A percentile compares a stretch with the other conserved stretches of the same genome.
Conservation (phyloP, 1,140 invertebrate genomes). For the Macrosteles quadrilineatus region DNA sequence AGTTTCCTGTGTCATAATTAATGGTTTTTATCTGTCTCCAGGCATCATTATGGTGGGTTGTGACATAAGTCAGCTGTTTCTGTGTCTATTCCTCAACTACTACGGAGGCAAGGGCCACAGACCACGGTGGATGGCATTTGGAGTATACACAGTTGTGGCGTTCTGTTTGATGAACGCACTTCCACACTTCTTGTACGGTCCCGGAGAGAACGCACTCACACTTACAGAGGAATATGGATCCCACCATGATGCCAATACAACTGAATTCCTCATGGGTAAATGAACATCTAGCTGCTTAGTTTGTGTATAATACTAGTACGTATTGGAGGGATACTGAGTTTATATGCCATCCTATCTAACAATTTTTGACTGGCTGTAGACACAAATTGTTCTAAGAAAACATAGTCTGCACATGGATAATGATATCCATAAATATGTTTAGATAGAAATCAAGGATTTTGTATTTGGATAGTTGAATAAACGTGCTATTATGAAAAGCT, state of each 20-base stretch:
- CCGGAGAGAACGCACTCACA: conserved; percentile 65
- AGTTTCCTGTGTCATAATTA: too few relatives aligned
- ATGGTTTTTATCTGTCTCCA: conserved; percentile 44
- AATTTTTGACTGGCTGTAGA: too few relatives aligned
- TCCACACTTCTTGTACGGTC: conserved; percentile 73
- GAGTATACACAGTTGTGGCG: conserved; percentile 66
- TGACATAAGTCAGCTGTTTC: conserved; percentile 61
- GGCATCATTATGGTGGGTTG: conserved; percentile 72
- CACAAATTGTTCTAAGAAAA: too few relatives aligned
- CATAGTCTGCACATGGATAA: too few relatives aligned
- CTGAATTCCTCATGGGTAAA: background rate
- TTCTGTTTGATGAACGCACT: conserved; percentile 69
- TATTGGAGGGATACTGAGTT: too few relatives aligned
- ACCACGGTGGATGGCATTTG: conserved; percentile 70
- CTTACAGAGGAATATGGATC: conserved; percentile 64
- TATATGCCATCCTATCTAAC: too few relatives aligned
- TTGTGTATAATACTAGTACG: too few relatives aligned
- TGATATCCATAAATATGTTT: too few relatives aligned
- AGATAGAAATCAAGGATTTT: too few relatives aligned
- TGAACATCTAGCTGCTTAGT: too few relatives aligned
- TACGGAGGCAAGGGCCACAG: conserved; percentile 68
- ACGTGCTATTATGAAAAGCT: too few relatives aligned
- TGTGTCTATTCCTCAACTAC: conserved; percentile 63
- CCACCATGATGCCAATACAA: conserved; percentile 29
- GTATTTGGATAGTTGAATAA: too few relatives aligned